Conservation (phyloP, 2,113 vertebrate genomes). For the Pollimyrus isidori region DNA sequence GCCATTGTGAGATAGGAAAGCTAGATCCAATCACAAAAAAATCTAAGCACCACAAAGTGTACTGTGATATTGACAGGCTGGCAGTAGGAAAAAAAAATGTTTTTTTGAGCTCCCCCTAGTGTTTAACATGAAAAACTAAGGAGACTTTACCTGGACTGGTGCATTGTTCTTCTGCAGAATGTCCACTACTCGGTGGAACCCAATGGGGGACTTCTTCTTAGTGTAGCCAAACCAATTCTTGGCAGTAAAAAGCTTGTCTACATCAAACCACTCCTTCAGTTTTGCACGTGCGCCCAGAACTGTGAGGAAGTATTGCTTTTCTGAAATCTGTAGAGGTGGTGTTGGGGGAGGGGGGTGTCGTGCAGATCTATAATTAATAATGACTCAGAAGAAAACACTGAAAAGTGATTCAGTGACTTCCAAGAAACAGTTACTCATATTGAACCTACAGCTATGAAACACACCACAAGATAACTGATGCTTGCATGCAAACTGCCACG, state of each 20-base stretch:
- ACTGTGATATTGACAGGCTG: not conserved
- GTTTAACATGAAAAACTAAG: not conserved
- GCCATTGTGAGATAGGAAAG: not conserved
- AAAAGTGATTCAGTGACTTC: not conserved
- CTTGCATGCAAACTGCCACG: not conserved
- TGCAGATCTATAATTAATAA: not conserved
- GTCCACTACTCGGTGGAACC: constrained; percentile 86
- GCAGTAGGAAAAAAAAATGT: not conserved
- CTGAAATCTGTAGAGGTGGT: constrained; percentile 71
- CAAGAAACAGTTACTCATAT: not conserved
- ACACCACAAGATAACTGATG: not conserved
- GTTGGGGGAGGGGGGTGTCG: not conserved
- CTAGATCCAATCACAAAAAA: not conserved
- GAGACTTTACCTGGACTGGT: constrained; percentile 68
- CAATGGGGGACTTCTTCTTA: constrained; percentile 81
- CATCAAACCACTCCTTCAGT: constrained; percentile 82
- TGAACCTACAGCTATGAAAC: not conserved
- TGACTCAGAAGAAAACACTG: not conserved
- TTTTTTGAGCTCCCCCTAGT: not conserved
- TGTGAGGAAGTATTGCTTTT: constrained; percentile 87
- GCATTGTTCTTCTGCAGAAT: constrained; percentile 86
- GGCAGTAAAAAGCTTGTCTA: constrained; percentile 81
- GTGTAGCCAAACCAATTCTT: constrained; percentile 95
- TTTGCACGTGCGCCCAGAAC: constrained; percentile 84
- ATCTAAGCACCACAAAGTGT: not conserved